Conservation (phyloP, 2,888 invertebrate species). For the Platycheirus rosarum region DNA sequence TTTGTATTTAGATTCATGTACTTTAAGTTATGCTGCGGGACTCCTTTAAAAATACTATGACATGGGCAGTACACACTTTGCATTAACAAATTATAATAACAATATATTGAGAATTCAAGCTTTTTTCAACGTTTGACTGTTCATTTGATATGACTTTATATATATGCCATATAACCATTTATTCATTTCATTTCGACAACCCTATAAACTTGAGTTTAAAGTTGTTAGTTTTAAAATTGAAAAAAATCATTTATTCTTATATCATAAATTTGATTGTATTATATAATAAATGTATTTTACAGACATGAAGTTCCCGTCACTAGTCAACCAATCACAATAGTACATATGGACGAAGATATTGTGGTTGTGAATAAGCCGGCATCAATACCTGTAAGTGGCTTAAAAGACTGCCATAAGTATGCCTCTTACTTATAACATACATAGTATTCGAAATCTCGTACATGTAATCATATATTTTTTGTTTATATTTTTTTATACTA, state of each 20-base stretch:
- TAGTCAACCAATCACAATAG: conserved; percentile 97
- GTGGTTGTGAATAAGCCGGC: conserved; percentile 99
- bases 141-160: too few species aligned
- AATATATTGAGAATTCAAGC: too few species aligned
- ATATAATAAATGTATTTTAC: conserved; percentile 83
- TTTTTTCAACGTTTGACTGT: too few species aligned
- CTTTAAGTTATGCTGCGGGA: too few species aligned
- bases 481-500: neutral
- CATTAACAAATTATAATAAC: too few species aligned
- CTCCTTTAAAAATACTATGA: too few species aligned
- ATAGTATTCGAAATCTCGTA: conserved; percentile 55
- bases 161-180: too few species aligned
- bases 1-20: too few species aligned
- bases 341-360: conserved; percentile 99
- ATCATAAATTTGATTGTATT: conserved; percentile 44
- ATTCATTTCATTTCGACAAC: too few species aligned
- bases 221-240: neutral
- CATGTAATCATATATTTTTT: conserved; percentile 36
- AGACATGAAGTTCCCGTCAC: conserved; percentile 99
- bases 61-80: too few species aligned
- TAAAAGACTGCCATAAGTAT: conserved; percentile 88
- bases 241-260: neutral
- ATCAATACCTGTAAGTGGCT: conserved; percentile 99
- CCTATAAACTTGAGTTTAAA: too few species aligned
- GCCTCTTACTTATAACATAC: conserved; percentile 46